These are phyloP conservation scores for Strigamia maritima DNA, from an alignment of 2,888 invertebrate species.

Conservation along the genomic window DNA sequence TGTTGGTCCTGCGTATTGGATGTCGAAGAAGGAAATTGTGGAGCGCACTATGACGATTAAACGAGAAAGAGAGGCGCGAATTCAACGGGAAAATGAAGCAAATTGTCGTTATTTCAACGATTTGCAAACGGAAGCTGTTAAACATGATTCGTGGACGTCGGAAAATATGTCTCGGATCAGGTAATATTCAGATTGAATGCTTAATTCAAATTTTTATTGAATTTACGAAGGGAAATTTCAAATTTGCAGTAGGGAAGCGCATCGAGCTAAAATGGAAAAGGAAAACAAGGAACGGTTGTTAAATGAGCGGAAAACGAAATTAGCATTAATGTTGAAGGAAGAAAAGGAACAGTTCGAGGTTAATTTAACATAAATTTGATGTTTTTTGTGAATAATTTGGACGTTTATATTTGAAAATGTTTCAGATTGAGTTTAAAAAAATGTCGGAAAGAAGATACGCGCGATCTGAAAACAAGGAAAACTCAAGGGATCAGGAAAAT, in stretches of 20 bases:
- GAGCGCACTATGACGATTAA: not conserved
- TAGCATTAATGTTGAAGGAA: not conserved
- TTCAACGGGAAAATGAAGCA: not conserved
- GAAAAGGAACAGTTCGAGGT: not conserved
- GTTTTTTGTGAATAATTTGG: not conserved
- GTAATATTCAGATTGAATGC: too few relatives aligned
- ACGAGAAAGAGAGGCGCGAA: not conserved
- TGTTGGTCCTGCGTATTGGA: not conserved
- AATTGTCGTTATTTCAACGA: not conserved
- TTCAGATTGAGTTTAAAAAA: not conserved
- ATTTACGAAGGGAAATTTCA: too few relatives aligned
- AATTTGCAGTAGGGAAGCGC: not conserved
- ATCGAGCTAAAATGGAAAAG: not conserved
- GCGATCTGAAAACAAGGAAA: not conserved
- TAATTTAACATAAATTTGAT: not conserved
- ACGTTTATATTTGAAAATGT: not conserved
- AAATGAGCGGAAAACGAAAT: not conserved
- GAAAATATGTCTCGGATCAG: not conserved
- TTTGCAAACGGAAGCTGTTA: not conserved
- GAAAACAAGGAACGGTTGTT: not conserved
- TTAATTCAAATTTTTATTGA: too few relatives aligned
- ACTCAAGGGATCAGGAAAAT: not conserved
- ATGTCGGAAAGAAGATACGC: not conserved
- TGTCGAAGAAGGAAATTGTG: not conserved
- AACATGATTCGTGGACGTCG: constrained; percentile 18